Base-by-base conservation (phyloP, 2,888 invertebrate species). In the Eurytoma adleriae region DNA sequence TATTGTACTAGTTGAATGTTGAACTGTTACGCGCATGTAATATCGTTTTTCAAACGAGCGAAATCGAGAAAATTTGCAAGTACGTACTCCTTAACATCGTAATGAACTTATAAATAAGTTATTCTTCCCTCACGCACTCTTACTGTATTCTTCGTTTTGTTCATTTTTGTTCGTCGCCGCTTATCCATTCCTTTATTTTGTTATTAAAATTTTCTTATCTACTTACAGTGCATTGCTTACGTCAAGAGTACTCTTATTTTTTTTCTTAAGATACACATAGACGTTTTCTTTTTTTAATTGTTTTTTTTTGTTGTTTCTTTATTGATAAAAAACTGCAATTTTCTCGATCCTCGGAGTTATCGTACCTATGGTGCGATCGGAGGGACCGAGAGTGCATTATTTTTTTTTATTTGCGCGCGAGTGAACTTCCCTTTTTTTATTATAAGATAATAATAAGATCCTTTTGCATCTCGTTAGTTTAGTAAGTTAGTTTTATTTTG, bases 141-240 rank as follows among this genome's bases (percentile, higher is more conserved):
- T 62, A 24, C 10, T 40, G 40, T 40, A 10, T 40, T 40, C 40
- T 40, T 40, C 40, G 40, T 40, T 10, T 40, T 40, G 7, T 61
- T 52, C 12, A 20, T 54, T 5, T 52, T 70, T 40, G 62, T 30
- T 70, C 67, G 56, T 24, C 52, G 50, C 62, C 24, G 20, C 27
- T 27, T 57, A 5, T 24, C 52, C 13, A 71, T 62, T 70, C 27
- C 64, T 66, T 74, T 20, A 4, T 20, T 69, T 71, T 54, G 40
- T 74, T 69, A 78, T 74, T 70, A 52, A 71, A 74, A 79, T 68
- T 68, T 79, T 57, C 20, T 79, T 66, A 79, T 67, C 71, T 78
- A 79, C 74, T 76, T 77, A 78, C 71, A 78, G 73, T 79, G 82
- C 79, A 82, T 82, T 82, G 77, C 79, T 79, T 82, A 82, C 74